phyloP scores from a whole-genome alignment of 2,113 vertebrate genomes.

The Raja brachyura region DNA sequence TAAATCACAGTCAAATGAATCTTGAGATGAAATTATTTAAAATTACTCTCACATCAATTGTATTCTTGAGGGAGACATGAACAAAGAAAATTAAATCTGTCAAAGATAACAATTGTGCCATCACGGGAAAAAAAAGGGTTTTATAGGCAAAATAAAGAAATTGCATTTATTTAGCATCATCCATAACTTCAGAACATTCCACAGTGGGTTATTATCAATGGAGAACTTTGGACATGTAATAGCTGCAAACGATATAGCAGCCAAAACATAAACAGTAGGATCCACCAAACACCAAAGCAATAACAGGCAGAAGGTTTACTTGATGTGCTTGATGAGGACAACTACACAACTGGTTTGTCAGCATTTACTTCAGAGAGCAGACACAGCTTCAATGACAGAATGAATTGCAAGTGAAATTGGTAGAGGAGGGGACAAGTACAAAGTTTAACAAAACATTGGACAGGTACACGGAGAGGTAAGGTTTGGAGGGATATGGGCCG shows the following conservation, averaged over 20 bases:
- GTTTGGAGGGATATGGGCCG: too few relatives aligned
- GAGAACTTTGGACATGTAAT: not conserved
- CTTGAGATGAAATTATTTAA: conserved; percentile 8
- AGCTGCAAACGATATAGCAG: not conserved
- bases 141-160: not conserved
- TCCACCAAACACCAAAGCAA: not conserved
- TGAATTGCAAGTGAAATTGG: too few relatives aligned
- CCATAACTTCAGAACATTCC: not conserved
- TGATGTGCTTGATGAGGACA: not conserved
- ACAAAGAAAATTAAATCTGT: not conserved
- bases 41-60: not conserved
- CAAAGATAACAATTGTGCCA: not conserved
- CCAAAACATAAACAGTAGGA: not conserved
- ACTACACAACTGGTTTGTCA: too few relatives aligned
- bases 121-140: not conserved
- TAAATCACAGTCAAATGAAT: conserved; percentile 19
- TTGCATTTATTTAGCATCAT: not conserved
- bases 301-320: not conserved
- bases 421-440: too few relatives aligned
- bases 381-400: not conserved
- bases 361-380: not conserved
- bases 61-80: not conserved
- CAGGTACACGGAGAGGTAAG: too few relatives aligned
- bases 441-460: too few relatives aligned
- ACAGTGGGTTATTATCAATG: too few relatives aligned